Evolutionary conservation across 2,888 invertebrate species (phyloP), one percentile per base, ranked within the genome.

Genomic region (Cryptus viduatorius): DNA sequence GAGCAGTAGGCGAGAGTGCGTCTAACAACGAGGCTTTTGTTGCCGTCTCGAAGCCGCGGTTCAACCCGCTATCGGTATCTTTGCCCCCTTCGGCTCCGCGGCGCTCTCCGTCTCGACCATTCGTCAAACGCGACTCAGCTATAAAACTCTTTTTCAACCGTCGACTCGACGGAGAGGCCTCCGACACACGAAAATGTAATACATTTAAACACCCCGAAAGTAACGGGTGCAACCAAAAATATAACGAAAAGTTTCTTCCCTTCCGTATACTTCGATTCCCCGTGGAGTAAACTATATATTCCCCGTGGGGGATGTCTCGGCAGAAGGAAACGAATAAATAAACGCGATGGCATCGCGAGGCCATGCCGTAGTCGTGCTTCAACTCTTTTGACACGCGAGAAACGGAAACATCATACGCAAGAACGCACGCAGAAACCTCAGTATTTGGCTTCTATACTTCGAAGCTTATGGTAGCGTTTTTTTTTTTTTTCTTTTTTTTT

Each of bases 1-100:
- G 53, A 53, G 53, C 7, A 19, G 53, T 19, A 19, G 16, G 19
- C 16, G 19, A 53, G 53, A 64, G 44, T 68, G 37, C 53, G 53
- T 37, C 65, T 56, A 48, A 83, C 83, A 83, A 83, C 79, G 79
- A n/a, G 29, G 79, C 83, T 79, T 83, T 83, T 83, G 83, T 83
- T 76, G 76, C 42, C 29, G 50, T 42, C 69, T 48, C 53, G 42
- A 16, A 50, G 29, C 64, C 10, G 37, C 56, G 65, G 65, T 71
- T 56, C 37, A 53, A 65, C 71, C 48, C 79, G 69, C 59, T 79
- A 83, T 83, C 83, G 83, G 69, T 83, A 76, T 79, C 83, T 79
- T 69, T 59, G 75, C 53, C 65, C 64, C 79, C 53, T 79, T 59
- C 56, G 56, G 67, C 67, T 80, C 37, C 16, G 42, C n/a, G 8